Conservation (phyloP, 2,113 vertebrate genomes). For the Dipodomys stephensi region DNA sequence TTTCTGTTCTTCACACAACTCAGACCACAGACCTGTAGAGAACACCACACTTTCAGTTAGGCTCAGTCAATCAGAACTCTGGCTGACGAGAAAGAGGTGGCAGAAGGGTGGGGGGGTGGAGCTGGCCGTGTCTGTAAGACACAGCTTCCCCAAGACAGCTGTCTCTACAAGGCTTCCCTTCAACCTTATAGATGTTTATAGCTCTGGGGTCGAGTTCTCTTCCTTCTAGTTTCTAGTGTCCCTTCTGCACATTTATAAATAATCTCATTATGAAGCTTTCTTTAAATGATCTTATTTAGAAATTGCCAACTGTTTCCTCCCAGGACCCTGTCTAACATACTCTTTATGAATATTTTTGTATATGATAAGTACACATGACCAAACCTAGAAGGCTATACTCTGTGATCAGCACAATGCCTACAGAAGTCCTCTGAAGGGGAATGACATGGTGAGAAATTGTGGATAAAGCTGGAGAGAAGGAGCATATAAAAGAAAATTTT, state of each 20-base stretch:
- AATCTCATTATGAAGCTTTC: constrained; percentile 3
- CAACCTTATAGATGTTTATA: background rate
- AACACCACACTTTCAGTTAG: background rate
- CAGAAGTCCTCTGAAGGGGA: background rate
- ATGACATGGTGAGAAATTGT: background rate
- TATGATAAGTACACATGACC: background rate
- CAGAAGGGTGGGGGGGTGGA: background rate
- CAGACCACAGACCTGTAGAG: too few species aligned
- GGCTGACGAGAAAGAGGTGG: background rate
- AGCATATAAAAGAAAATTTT: background rate
- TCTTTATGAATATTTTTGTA: background rate
- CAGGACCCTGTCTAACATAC: background rate
- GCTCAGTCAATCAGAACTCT: background rate
- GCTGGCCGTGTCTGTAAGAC: background rate
- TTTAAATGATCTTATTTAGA: constrained; percentile 13
- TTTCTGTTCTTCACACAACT: background rate
- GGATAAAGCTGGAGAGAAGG: background rate
- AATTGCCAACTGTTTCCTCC: constrained; percentile 23
- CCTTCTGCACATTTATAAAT: background rate
- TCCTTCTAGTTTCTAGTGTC: background rate
- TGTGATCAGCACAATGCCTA: background rate
- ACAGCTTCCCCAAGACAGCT: background rate
- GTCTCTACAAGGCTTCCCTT: background rate
- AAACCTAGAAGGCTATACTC: background rate
- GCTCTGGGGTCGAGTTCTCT: background rate